Percentiles rank a stretch among this genome's conserved stretches.
phyloP scores from a whole-genome alignment of 64 coral and sea anemone species.

The Stylophora pistillata region DNA sequence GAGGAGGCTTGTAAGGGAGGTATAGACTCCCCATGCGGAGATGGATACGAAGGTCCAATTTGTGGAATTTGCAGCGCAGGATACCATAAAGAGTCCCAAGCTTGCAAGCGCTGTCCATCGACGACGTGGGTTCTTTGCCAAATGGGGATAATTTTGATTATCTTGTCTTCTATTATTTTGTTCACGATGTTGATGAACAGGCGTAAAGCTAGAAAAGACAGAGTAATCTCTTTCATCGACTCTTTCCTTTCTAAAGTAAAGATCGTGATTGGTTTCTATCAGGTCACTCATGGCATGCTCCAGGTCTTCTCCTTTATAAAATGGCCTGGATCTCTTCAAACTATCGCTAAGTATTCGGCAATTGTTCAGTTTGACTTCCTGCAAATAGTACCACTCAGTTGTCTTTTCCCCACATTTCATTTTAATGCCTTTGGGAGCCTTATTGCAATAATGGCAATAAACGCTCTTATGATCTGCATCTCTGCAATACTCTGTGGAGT shows the following conservation, averaged over 20 bases:
- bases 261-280: constrained; percentile 38
- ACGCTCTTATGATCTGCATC: background rate
- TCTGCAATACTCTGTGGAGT: background rate
- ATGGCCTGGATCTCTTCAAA: constrained; percentile 3
- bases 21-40: background rate
- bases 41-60: constrained; percentile 29
- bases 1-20: background rate
- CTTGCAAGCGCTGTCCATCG: constrained; percentile 20
- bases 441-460: constrained; percentile 24
- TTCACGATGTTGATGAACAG: background rate
- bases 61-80: too few species aligned
- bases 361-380: constrained; percentile 11
- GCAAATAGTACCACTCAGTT: constrained; percentile 2
- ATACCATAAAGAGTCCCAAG: background rate
- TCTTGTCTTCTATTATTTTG: background rate
- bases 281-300: constrained; percentile 5
- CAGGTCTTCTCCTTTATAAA: too few species aligned
- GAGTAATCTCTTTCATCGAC: background rate
- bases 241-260: too few species aligned
- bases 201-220: background rate
- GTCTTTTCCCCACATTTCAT: background rate
- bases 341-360: constrained; percentile 15
- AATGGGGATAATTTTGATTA: background rate
- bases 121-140: background rate
- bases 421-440: constrained; percentile 20